phyloP scores from a whole-genome alignment of 1,140 invertebrate species.

The Venustaconcha ellipsiformis region DNA sequence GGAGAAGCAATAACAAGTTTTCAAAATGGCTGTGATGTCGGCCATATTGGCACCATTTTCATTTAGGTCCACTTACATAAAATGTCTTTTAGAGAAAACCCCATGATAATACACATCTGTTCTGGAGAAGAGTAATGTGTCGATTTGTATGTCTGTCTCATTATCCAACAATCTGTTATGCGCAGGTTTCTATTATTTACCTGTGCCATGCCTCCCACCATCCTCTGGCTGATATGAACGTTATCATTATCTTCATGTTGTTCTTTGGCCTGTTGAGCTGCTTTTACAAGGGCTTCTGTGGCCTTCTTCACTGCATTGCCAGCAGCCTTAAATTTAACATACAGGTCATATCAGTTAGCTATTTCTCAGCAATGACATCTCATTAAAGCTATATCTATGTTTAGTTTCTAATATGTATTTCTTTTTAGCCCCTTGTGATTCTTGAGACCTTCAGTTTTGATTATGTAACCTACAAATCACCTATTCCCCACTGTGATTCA shows the following conservation, averaged over 20 bases:
- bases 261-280: conserved; percentile 93
- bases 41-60: no score
- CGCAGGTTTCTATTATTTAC: conserved; percentile 31
- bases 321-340: conserved; percentile 76
- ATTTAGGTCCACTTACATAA: no score
- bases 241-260: conserved; percentile 84
- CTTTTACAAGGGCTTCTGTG: conserved; percentile 95
- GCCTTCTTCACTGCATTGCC: conserved; percentile 98
- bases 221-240: conserved; percentile 88
- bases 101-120: neutral
- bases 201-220: conserved; percentile 84
- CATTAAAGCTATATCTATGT: no score
- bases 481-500: neutral
- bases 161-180: neutral
- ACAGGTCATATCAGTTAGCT: no score
- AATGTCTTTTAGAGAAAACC: neutral
- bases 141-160: neutral
- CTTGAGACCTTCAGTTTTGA: neutral
- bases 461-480: no score
- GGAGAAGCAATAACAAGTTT: no score
- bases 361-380: neutral
- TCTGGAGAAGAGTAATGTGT: neutral
- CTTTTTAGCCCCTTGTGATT: neutral
- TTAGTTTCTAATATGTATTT: no score
- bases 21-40: no score